Evolutionary conservation across 2,888 invertebrate genomes (phyloP).

Genomic region (Horisme vitalbata): DNA sequence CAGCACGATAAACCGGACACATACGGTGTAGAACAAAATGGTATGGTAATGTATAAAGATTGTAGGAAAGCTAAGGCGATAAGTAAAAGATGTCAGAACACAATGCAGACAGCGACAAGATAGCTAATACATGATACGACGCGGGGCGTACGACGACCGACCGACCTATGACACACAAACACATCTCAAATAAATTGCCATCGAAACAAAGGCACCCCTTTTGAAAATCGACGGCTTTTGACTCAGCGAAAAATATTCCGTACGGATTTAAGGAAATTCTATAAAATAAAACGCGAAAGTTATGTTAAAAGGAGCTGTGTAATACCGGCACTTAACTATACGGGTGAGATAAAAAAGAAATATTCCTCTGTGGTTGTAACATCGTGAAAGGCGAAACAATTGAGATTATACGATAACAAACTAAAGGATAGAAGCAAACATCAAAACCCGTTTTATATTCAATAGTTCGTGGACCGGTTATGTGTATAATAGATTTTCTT

Average conservation of each 20-base stretch:
- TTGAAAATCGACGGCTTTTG: constrained; percentile 40
- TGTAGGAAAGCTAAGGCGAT: constrained; percentile 12
- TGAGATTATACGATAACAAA: constrained; percentile 40
- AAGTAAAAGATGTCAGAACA: constrained; percentile 19
- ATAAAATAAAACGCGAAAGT: constrained; percentile 32
- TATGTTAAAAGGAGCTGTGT: constrained; percentile 31
- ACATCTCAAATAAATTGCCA: constrained; percentile 46
- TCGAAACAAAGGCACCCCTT: constrained; percentile 47
- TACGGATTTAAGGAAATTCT: constrained; percentile 35
- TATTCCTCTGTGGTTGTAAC: constrained; percentile 30
- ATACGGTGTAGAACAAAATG: constrained; percentile 16
- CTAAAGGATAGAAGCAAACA: constrained; percentile 35
- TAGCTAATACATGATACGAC: constrained; percentile 22
- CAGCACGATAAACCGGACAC: constrained; percentile 15
- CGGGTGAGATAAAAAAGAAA: constrained; percentile 27
- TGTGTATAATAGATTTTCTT: constrained; percentile 34
- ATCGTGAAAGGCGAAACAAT: constrained; percentile 40
- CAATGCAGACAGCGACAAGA: constrained; percentile 19
- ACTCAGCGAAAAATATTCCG: constrained; percentile 36
- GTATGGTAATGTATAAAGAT: constrained; percentile 22
- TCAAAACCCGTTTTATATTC: constrained; percentile 44
- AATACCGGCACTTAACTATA: constrained; percentile 25
- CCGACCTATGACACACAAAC: constrained; percentile 38
- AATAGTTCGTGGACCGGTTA: constrained; percentile 35
- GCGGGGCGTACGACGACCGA: constrained; percentile 27